A percentile compares a stretch with the other conserved stretches of the same genome.
phyloP scores from a whole-genome alignment of 2,888 invertebrate genomes.

The Deroplatys truncata region DNA sequence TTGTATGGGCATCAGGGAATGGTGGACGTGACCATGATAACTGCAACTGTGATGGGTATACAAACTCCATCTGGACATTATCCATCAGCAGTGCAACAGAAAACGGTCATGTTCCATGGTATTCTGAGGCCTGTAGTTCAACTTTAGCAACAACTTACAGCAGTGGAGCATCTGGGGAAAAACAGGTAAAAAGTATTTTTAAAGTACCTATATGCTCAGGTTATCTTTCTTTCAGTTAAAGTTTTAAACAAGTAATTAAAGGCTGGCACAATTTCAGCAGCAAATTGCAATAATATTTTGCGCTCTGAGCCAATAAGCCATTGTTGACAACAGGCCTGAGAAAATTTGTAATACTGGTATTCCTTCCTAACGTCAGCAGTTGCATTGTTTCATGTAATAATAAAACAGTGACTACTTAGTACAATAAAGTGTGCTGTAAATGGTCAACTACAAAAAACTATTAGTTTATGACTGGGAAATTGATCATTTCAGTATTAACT shows the following conservation, averaged over 20 bases:
- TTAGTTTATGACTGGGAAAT: too few relatives aligned
- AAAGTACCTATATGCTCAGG: neutral
- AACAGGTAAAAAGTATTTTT: conserved; percentile 55
- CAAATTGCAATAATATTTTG: too few relatives aligned
- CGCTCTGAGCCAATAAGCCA: too few relatives aligned
- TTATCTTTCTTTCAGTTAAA: neutral
- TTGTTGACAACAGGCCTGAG: too few relatives aligned
- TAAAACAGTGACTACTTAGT: too few relatives aligned
- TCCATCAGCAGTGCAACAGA: conserved; percentile 94
- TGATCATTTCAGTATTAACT: too few relatives aligned
- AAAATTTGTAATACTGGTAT: too few relatives aligned
- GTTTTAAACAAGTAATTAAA: neutral
- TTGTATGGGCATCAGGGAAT: conserved; percentile 99
- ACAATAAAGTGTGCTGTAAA: too few relatives aligned
- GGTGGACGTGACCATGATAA: conserved; percentile 94
- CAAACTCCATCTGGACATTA: conserved; percentile 97
- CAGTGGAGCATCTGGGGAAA: conserved; percentile 81
- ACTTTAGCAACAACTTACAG: conserved; percentile 98
- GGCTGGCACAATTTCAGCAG: too few relatives aligned
- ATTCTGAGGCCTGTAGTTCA: conserved; percentile 98
- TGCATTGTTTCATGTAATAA: too few relatives aligned
- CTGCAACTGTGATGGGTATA: conserved; percentile 99
- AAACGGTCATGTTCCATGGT: conserved; percentile 90
- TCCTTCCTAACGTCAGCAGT: too few relatives aligned
- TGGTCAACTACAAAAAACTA: too few relatives aligned